phyloP scores from a whole-genome alignment of 1,140 invertebrate species.

The Monochamus saltuarius region DNA sequence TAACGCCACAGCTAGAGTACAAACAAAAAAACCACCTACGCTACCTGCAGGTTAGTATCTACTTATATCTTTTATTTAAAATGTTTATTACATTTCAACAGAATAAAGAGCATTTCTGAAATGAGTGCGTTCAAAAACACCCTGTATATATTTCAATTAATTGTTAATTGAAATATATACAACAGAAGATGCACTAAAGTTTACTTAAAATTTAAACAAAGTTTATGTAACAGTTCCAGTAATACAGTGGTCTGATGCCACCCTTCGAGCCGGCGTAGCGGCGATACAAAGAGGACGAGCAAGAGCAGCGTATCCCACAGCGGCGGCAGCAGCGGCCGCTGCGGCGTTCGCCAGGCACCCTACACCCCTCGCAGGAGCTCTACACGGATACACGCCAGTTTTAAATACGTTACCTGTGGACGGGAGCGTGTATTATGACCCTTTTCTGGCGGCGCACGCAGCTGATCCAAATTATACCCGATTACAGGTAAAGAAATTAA shows the following conservation, averaged over 20 bases:
- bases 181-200: too few species aligned
- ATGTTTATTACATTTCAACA: too few species aligned
- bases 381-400: constrained; percentile 75
- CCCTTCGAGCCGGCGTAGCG: constrained; percentile 66
- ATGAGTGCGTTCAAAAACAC: too few species aligned
- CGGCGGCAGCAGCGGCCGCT: constrained; percentile 70
- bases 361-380: constrained; percentile 68
- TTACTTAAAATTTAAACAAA: too few species aligned
- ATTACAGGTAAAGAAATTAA: constrained; percentile 72
- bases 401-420: constrained; percentile 50
- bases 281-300: constrained; percentile 68
- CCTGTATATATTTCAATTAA: too few species aligned
- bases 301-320: constrained; percentile 68
- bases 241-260: constrained; percentile 79
- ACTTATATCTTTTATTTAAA: too few species aligned
- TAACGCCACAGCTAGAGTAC: constrained; percentile 95
- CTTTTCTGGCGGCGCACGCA: constrained; percentile 86
- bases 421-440: constrained; percentile 91
- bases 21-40: constrained; percentile 94
- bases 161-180: too few species aligned
- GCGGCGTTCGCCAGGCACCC: constrained; percentile 72
- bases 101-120: too few species aligned
- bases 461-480: constrained; percentile 83
- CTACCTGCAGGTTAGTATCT: constrained; percentile 79
- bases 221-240: constrained; percentile 65